These are phyloP conservation scores for Heliconius melpomene DNA, from an alignment of 1,140 invertebrate species.

Conservation along the genomic window DNA sequence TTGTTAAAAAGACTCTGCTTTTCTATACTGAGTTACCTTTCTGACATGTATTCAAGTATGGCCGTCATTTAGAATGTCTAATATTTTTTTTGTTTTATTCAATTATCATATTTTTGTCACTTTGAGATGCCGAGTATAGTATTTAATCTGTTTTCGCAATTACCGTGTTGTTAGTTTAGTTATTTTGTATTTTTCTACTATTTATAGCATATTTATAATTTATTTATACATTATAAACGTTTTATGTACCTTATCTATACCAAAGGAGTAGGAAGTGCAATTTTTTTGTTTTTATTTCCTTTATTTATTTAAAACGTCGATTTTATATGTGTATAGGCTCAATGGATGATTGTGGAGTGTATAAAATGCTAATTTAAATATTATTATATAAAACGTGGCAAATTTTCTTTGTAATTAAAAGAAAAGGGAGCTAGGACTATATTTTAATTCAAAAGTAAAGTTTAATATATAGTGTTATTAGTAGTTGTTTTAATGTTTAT, in stretches of 20 bases:
- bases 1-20: not conserved
- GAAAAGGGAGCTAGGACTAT: not conserved
- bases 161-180: conserved; percentile 22
- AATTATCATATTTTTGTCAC: not conserved
- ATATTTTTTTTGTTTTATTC: not conserved
- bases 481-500: not conserved
- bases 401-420: not conserved
- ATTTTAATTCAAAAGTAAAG: conserved; percentile 1
- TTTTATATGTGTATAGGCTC: conserved; percentile 4
- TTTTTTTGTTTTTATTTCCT: conserved; percentile 19
- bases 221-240: conserved; percentile 32
- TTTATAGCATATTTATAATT: conserved; percentile 26
- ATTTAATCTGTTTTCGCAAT: not conserved
- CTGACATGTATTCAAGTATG: not conserved
- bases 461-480: not conserved
- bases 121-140: not conserved
- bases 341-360: conserved; percentile 1
- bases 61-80: not conserved
- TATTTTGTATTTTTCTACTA: conserved; percentile 9
- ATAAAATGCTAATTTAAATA: not conserved
- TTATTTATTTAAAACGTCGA: conserved; percentile 13
- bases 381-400: not conserved
- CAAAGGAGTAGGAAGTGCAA: conserved; percentile 43
- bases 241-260: conserved; percentile 42
- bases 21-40: not conserved